Conservation (phyloP, 2,888 invertebrate genomes). For the Augiades crinisus region DNA sequence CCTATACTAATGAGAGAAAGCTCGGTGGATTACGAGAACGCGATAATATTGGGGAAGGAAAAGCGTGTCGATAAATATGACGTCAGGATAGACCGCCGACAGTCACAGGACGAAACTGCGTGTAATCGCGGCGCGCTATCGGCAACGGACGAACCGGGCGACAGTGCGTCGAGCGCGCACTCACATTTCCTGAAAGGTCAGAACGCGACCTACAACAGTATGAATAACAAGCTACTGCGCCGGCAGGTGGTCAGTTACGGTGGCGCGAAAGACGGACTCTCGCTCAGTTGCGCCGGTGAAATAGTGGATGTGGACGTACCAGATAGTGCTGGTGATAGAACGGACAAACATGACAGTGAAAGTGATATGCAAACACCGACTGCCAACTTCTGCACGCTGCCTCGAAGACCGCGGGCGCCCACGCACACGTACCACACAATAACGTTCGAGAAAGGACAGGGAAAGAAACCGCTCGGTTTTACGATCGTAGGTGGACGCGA, state of each 20-base stretch:
- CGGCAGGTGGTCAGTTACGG: constrained; percentile 80
- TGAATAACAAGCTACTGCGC: constrained; percentile 81
- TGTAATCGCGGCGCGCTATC: constrained; percentile 76
- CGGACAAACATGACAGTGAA: constrained; percentile 61
- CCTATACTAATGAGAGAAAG: constrained; percentile 82
- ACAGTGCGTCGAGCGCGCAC: constrained; percentile 55
- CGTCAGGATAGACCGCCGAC: constrained; percentile 87
- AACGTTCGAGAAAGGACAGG: constrained; percentile 89
- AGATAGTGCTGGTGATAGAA: constrained; percentile 53
- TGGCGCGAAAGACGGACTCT: constrained; percentile 65
- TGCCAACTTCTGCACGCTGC: constrained; percentile 87
- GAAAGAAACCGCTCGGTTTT: constrained; percentile 93
- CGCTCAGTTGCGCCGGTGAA: constrained; percentile 67
- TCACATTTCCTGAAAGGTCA: constrained; percentile 83
- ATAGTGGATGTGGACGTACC: constrained; percentile 67
- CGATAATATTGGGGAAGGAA: constrained; percentile 76
- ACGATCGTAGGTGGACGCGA: constrained; percentile 94
- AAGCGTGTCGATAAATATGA: constrained; percentile 71
- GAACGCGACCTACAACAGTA: constrained; percentile 82
- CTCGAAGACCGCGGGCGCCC: constrained; percentile 85
- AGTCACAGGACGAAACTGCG: constrained; percentile 77
- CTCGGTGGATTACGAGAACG: constrained; percentile 87
- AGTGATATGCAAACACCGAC: constrained; percentile 66
- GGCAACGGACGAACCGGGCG: constrained; percentile 65
- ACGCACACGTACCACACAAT: constrained; percentile 87